Evolutionary conservation across 2,113 vertebrate species (phyloP).

Genomic region (Speoplatyrhinus poulsoni): DNA sequence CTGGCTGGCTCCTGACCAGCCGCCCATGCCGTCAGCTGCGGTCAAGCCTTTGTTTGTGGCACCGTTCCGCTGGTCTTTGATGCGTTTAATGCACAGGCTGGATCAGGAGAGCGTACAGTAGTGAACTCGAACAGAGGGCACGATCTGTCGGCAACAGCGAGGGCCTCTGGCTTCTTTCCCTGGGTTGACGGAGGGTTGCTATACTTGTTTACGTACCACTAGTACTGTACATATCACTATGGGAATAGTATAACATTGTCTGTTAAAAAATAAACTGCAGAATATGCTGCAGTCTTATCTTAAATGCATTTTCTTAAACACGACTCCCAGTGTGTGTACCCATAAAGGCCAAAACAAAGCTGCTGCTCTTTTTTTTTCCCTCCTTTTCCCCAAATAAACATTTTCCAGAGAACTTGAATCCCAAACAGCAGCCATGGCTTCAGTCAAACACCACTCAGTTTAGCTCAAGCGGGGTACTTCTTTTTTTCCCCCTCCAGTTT

Average conservation of each 20-base stretch:
- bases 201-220: no score
- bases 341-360: constrained; percentile 49
- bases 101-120: constrained; percentile 64
- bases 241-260: no score
- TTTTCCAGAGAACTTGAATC: constrained; percentile 68
- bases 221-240: no score
- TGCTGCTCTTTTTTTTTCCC: constrained; percentile 47
- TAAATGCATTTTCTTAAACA: constrained; percentile 50
- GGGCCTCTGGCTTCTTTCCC: constrained; percentile 7
- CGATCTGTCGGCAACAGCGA: constrained; percentile 64
- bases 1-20: constrained; percentile 62
- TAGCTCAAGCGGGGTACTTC: constrained; percentile 21
- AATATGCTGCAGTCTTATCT: constrained; percentile 35
- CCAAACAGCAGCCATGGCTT: constrained; percentile 66
- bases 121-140: constrained; percentile 60
- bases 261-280: constrained; percentile 24
- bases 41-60: constrained; percentile 75
- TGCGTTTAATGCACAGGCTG: constrained; percentile 72
- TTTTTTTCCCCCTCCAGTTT: constrained; percentile 37
- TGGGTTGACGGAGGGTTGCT: background rate
- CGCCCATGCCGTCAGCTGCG: constrained; percentile 71
- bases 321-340: constrained; percentile 42
- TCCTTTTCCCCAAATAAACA: constrained; percentile 66
- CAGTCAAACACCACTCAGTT: constrained; percentile 68
- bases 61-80: constrained; percentile 71